Conservation (phyloP, 2,888 invertebrate species). For the Dasysyrphus tricinctus region DNA sequence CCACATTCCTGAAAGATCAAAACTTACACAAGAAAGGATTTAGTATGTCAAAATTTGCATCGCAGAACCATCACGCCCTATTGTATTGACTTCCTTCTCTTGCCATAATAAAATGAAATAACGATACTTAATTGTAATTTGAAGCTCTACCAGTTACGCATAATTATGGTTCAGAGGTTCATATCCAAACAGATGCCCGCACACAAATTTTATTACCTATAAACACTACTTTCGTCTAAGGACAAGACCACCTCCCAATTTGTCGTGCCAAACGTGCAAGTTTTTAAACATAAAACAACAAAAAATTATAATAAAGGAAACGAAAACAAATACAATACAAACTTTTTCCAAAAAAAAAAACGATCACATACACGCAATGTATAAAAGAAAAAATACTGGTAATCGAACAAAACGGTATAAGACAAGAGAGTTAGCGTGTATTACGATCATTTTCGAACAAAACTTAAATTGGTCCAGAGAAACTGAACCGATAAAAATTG, state of each 20-base stretch:
- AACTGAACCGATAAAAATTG: slow-evolving; percentile 71
- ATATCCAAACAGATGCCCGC: slow-evolving; percentile 59
- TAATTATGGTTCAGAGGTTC: slow-evolving; percentile 43
- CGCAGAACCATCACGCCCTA: neutral
- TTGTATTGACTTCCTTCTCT: neutral
- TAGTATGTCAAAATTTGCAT: slow-evolving; percentile 50
- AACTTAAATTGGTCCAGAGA: slow-evolving; percentile 62
- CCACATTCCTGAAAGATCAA: neutral
- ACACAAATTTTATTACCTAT: slow-evolving; percentile 65
- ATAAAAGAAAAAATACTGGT: neutral
- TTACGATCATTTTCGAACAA: slow-evolving; percentile 53
- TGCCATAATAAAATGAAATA: slow-evolving; percentile 41
- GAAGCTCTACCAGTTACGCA: slow-evolving; percentile 70
- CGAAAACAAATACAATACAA: slow-evolving; percentile 60
- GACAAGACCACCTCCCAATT: slow-evolving; percentile 61
- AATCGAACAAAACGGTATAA: neutral
- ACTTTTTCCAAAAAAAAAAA: slow-evolving; percentile 5
- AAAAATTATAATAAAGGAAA: slow-evolving; percentile 17
- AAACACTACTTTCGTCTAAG: slow-evolving; percentile 56
- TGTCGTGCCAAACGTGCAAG: slow-evolving; percentile 8
- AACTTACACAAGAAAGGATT: neutral
- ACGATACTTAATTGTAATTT: slow-evolving; percentile 54
- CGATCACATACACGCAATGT: slow-evolving; percentile 27
- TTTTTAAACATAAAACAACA: neutral
- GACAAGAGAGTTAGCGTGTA: slow-evolving; percentile 55